Conservation (phyloP, 1,140 invertebrate species). For the Gryllus bimaculatus region DNA sequence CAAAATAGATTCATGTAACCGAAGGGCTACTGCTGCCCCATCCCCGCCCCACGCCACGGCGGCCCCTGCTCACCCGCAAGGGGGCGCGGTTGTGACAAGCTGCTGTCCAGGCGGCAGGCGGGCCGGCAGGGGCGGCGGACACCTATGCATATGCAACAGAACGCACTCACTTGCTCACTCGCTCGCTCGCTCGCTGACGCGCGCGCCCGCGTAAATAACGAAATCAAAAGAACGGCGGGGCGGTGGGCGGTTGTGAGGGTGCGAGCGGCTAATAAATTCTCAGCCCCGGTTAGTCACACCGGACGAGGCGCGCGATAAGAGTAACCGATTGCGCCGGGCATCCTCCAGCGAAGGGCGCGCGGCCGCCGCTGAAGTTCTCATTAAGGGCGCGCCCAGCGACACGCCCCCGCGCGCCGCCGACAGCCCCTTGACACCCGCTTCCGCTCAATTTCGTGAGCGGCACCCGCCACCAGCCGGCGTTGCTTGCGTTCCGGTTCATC, state of each 20-base stretch:
- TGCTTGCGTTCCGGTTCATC: too few relatives aligned
- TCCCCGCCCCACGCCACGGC: too few relatives aligned
- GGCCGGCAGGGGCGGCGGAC: not conserved
- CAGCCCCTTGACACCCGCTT: too few relatives aligned
- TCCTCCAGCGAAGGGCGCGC: too few relatives aligned
- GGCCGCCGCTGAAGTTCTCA: not conserved
- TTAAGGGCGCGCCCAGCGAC: not conserved
- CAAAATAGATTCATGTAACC: not conserved
- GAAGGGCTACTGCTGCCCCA: not conserved
- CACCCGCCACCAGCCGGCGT: too few relatives aligned
- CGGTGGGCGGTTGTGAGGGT: not conserved
- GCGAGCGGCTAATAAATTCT: not conserved
- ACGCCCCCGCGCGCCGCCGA: too few relatives aligned
- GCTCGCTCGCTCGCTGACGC: too few relatives aligned
- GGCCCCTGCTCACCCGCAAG: not conserved
- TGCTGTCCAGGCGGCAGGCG: too few relatives aligned
- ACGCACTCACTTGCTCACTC: too few relatives aligned
- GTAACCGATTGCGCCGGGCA: not conserved
- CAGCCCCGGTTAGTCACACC: not conserved
- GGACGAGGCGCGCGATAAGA: not conserved
- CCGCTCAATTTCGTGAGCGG: too few relatives aligned
- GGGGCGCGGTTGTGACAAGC: too few relatives aligned
- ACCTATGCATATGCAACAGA: not conserved
- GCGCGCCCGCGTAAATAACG: not conserved
- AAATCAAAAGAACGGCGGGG: not conserved